Evolutionary conservation across 2,113 vertebrate genomes (phyloP).

Genomic region (Melanotaenia duboulayi): DNA sequence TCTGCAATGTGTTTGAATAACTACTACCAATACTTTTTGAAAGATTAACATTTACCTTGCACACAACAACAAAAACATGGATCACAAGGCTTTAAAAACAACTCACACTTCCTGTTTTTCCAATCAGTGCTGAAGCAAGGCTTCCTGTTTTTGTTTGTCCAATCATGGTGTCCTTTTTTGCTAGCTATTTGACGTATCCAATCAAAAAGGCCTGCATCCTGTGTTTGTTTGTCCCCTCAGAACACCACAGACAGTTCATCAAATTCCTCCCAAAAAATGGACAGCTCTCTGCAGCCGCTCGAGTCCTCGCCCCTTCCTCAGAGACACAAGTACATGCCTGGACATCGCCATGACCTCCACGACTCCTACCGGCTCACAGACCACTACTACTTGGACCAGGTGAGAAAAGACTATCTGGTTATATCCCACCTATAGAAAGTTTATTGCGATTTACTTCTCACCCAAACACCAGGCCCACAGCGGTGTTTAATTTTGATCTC

Average conservation of each 20-base stretch:
- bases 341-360: slow-evolving; percentile 87
- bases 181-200: slow-evolving; percentile 52
- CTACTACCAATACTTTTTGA: not conserved
- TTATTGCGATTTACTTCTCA: no score
- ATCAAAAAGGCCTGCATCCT: slow-evolving; percentile 66
- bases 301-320: slow-evolving; percentile 90
- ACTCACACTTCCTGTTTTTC: slow-evolving; percentile 72
- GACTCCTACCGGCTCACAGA: slow-evolving; percentile 89
- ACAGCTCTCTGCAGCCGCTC: slow-evolving; percentile 84
- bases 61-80: slow-evolving; percentile 24
- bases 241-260: slow-evolving; percentile 86
- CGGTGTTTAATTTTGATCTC: not conserved
- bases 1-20: not conserved
- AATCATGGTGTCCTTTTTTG: slow-evolving; percentile 40
- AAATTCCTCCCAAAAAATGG: slow-evolving; percentile 84
- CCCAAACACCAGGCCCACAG: not conserved
- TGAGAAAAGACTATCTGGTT: slow-evolving; percentile 65
- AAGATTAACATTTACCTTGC: slow-evolving; percentile 25
- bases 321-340: slow-evolving; percentile 88
- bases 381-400: slow-evolving; percentile 94
- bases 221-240: slow-evolving; percentile 80
- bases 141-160: slow-evolving; percentile 81
- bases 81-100: slow-evolving; percentile 37
- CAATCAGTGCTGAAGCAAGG: slow-evolving; percentile 43
- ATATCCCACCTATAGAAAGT: no score